Conservation (phyloP, 2,888 invertebrate species). For the Cryptophagus acutangulus region DNA sequence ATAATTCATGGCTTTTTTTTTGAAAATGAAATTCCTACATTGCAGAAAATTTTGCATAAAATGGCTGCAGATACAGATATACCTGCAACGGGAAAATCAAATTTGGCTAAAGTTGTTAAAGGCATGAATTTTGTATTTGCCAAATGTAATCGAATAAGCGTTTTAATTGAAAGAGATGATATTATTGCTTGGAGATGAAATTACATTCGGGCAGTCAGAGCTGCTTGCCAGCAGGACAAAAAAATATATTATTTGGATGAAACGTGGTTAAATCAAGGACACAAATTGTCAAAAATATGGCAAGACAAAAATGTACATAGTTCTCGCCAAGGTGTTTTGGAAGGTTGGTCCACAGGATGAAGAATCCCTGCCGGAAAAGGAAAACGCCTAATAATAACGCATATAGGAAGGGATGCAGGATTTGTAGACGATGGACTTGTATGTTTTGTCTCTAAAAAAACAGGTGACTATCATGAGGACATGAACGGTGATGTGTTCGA, state of each 20-base stretch:
- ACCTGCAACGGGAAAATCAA: no score
- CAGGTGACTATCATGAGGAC: conserved; percentile 16
- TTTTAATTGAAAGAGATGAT: no score
- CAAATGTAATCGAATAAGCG: no score
- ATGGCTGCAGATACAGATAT: no score
- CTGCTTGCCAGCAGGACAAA: no score
- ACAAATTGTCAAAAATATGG: conserved; percentile 18
- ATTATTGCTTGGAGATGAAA: no score
- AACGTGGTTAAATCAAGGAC: conserved; percentile 22
- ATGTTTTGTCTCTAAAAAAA: conserved; percentile 13
- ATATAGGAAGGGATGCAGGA: conserved; percentile 15
- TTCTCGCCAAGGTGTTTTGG: conserved; percentile 14
- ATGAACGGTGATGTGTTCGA: conserved; percentile 15
- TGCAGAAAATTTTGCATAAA: no score
- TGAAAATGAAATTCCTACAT: no score
- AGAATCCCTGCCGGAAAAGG: conserved; percentile 13
- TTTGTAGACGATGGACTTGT: conserved; percentile 15
- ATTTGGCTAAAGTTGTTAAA: no score
- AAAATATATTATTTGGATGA: conserved; percentile 20
- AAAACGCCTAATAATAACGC: conserved; percentile 13
- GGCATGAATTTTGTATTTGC: no score
- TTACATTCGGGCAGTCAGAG: no score
- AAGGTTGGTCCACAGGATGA: conserved; percentile 10
- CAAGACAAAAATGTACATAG: conserved; percentile 12
- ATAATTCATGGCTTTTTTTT: no score